These are phyloP conservation scores for Bedellia somnulentella DNA, from an alignment of 2,888 invertebrate genomes.

Conservation along the genomic window DNA sequence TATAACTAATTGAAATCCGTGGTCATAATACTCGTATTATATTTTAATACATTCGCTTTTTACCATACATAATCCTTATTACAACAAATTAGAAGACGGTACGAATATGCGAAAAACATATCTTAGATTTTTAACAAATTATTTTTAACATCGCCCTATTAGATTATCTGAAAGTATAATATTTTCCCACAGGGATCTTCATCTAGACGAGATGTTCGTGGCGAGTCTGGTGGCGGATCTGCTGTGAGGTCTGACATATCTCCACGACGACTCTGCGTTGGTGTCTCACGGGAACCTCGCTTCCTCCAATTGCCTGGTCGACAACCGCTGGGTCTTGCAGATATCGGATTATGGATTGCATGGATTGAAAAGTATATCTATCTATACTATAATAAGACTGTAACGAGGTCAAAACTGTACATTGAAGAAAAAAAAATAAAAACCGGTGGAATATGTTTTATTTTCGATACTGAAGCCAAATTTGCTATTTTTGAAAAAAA, in stretches of 20 bases:
- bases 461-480: no score
- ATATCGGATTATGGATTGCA: conserved; percentile 86
- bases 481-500: no score
- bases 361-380: conserved; percentile 80
- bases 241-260: conserved; percentile 79
- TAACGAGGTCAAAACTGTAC: no score
- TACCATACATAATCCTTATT: neutral
- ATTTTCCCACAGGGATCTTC: conserved; percentile 65
- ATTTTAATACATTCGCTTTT: neutral
- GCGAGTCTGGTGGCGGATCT: conserved; percentile 88
- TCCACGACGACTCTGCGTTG: conserved; percentile 80
- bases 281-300: conserved; percentile 83
- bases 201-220: conserved; percentile 87
- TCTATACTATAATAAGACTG: no score
- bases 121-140: neutral
- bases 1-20: neutral
- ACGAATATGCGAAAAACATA: neutral
- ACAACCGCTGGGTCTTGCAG: conserved; percentile 89
- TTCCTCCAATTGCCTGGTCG: conserved; percentile 86
- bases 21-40: neutral
- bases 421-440: no score
- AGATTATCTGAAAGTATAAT: conserved; percentile 17
- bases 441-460: no score
- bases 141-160: neutral
- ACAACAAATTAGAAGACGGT: neutral